phyloP scores from a whole-genome alignment of 2,797 vertebrate species.

The Helarctos malayanus region DNA sequence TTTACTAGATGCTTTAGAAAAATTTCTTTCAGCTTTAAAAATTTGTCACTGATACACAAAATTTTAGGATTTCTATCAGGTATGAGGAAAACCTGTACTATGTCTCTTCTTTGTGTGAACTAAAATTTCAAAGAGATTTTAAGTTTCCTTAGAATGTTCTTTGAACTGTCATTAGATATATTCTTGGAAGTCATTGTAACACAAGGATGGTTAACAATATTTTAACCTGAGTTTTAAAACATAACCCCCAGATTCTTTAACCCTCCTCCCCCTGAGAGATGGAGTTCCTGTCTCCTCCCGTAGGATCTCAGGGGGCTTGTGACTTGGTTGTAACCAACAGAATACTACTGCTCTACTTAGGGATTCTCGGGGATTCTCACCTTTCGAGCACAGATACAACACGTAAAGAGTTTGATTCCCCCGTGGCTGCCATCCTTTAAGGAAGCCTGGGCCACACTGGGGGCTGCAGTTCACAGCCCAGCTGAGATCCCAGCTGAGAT shows the following conservation, averaged over 20 bases:
- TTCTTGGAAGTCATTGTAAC: background rate
- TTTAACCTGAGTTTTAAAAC: background rate
- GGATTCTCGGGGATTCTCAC: background rate
- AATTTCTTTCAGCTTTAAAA: background rate
- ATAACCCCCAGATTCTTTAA: background rate
- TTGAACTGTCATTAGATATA: background rate
- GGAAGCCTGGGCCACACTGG: background rate
- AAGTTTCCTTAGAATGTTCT: background rate
- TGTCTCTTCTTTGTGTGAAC: background rate
- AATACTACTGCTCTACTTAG: background rate
- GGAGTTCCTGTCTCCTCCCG: background rate
- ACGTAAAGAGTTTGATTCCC: background rate
- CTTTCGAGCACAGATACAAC: background rate
- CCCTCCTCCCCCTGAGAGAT: background rate
- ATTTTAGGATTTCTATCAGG: slow-evolving; percentile 13
- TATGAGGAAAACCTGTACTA: background rate
- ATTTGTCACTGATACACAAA: background rate
- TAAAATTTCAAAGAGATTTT: background rate
- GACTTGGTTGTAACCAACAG: background rate
- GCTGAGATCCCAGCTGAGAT: too few relatives aligned
- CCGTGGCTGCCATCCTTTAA: background rate
- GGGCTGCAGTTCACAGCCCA: background rate
- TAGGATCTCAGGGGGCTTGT: background rate
- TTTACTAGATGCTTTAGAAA: slow-evolving; percentile 29
- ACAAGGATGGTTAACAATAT: background rate